Conservation (phyloP, 1,140 invertebrate genomes). For the Tetranychus cinnabarinus region DNA sequence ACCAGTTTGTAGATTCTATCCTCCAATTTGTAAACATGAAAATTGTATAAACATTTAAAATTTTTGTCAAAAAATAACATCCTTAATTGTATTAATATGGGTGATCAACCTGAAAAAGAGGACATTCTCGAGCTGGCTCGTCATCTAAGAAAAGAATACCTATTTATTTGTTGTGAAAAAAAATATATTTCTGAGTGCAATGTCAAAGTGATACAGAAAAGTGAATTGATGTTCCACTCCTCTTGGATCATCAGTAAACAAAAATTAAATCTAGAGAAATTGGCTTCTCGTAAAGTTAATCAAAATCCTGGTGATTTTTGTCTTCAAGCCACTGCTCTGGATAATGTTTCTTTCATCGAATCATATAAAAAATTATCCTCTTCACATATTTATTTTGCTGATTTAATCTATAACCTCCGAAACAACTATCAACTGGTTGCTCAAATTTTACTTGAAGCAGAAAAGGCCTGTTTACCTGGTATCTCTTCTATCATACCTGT, state of each 20-base stretch:
- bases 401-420: constrained; percentile 48
- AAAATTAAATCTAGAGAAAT: constrained; percentile 49
- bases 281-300: constrained; percentile 47
- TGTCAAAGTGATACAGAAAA: not conserved
- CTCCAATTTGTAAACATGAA: no score
- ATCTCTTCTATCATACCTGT: not conserved
- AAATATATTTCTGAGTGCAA: not conserved
- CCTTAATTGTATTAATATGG: no score
- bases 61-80: no score
- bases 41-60: no score
- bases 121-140: not conserved
- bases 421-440: constrained; percentile 55
- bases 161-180: not conserved
- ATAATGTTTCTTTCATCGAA: constrained; percentile 58
- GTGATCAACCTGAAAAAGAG: no score
- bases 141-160: not conserved
- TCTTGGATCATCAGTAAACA: constrained; percentile 75
- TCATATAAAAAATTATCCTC: constrained; percentile 61
- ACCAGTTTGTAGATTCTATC: no score
- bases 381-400: constrained; percentile 49
- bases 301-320: constrained; percentile 46
- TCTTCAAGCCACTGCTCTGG: constrained; percentile 44
- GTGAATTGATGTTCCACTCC: constrained; percentile 39
- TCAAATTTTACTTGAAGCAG: constrained; percentile 48
- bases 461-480: constrained; percentile 19